Evolutionary conservation across 2,113 vertebrate genomes (phyloP), one percentile per base, ranked within the genome.

Genomic region (Barbus barbus): DNA sequence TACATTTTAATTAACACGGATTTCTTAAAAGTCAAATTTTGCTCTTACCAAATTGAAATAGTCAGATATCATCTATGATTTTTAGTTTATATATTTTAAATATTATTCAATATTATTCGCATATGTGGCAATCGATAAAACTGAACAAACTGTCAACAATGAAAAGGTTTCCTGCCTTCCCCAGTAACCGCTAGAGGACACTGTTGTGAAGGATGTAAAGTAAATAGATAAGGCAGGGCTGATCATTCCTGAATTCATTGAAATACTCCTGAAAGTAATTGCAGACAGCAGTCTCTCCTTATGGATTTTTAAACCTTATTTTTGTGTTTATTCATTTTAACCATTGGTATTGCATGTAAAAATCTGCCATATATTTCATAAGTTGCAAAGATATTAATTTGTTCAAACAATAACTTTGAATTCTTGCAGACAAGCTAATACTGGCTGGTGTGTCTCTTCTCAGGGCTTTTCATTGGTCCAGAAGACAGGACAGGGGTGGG

Each of bases 381-480:
- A 5, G 9, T 26, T 60, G 18, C 51, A 58, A 58, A 76, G 16
- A 60, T 5, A 58, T 58, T 5, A 3, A 77, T 77, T 36, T 56
- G 38, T 73, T 24, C 22, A 36, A 11, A 58, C 12, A 58, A 24
- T 36, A 36, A 36, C n/a, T n/a, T n/a, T n/a, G n/a, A n/a, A 18
- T 13, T 60, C 14, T 20, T 75, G 26, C 16, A 28, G 24, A 77
- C 31, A 78, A 44, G 28, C 18, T 26, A 60, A 44, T 61, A 33
- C 38, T 33, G 18, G 16, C 20, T 67, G 60, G 5, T 65, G 41
- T 71, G 13, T 51, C 9, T 18, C 14, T 53, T 56, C 31, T 79
- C 46, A 18, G 22, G 31, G 44, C 18, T 82, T 82, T 82, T 38
- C 46, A 82, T 82, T 82, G 65, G 80, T 2, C 44, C 24, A 67